Evolutionary conservation across 2,888 invertebrate species (phyloP).

Genomic region (Rhodophaea formosa): DNA sequence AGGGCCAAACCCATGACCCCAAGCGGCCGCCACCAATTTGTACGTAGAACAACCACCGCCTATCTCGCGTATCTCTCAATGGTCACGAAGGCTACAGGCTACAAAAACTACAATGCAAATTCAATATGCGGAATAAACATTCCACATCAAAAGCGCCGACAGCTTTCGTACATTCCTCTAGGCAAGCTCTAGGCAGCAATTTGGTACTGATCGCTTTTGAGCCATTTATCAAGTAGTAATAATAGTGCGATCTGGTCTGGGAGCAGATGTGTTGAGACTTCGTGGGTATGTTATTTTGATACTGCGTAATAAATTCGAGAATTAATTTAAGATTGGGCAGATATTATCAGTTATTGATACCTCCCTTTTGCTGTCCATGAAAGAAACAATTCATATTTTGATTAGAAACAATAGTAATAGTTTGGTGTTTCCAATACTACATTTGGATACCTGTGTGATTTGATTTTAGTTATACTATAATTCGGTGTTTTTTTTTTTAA

Average conservation of each 20-base stretch:
- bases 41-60: constrained; percentile 35
- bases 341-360: background rate
- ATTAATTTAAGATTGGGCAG: background rate
- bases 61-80: constrained; percentile 33
- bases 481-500: too few species aligned
- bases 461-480: too few species aligned
- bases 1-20: background rate
- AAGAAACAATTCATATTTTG: too few species aligned
- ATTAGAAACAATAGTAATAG: too few species aligned
- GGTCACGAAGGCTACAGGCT: constrained; percentile 37
- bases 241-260: background rate
- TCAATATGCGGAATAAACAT: constrained; percentile 40
- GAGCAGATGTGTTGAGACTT: background rate
- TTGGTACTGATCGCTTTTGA: background rate
- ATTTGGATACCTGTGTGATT: too few species aligned
- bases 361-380: too few species aligned
- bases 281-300: background rate
- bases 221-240: background rate
- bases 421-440: too few species aligned
- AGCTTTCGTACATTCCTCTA: background rate
- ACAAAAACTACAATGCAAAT: constrained; percentile 54
- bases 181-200: background rate
- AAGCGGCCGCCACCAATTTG: background rate
- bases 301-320: background rate
- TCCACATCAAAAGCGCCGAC: constrained; percentile 24